phyloP scores from a whole-genome alignment of 2,797 vertebrate genomes.

The Myotis daubentonii region DNA sequence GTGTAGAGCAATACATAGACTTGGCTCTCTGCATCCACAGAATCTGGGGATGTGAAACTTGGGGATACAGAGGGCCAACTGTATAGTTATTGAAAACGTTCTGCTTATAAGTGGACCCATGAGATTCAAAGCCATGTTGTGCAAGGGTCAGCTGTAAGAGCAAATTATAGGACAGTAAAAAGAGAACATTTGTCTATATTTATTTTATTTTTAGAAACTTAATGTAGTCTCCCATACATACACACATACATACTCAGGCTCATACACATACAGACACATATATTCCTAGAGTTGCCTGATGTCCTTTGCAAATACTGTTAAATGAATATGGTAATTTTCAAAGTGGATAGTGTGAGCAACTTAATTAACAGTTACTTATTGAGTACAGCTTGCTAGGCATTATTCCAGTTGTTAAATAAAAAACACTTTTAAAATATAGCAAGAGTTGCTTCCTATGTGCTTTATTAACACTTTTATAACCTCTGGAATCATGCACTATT shows the following conservation, averaged over 20 bases:
- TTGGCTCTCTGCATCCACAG: background rate
- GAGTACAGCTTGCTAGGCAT: background rate
- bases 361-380: conserved; percentile 28
- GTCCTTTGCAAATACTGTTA: background rate
- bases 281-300: background rate
- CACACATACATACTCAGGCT: background rate
- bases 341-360: conserved; percentile 17
- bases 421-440: background rate
- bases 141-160: background rate
- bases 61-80: background rate
- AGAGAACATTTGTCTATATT: background rate
- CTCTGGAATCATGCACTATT: conserved; percentile 17
- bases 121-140: background rate
- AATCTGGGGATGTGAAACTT: background rate
- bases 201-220: conserved; percentile 49
- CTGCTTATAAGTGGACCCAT: background rate
- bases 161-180: conserved; percentile 38
- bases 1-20: background rate
- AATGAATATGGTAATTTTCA: background rate
- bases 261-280: background rate
- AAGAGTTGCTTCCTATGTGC: conserved; percentile 14
- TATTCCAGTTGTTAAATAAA: conserved; percentile 23
- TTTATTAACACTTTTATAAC: conserved; percentile 44
- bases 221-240: too few species aligned
- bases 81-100: background rate